Evolutionary conservation across 2,797 vertebrate species (phyloP).

Genomic region (Macropodus opercularis): DNA sequence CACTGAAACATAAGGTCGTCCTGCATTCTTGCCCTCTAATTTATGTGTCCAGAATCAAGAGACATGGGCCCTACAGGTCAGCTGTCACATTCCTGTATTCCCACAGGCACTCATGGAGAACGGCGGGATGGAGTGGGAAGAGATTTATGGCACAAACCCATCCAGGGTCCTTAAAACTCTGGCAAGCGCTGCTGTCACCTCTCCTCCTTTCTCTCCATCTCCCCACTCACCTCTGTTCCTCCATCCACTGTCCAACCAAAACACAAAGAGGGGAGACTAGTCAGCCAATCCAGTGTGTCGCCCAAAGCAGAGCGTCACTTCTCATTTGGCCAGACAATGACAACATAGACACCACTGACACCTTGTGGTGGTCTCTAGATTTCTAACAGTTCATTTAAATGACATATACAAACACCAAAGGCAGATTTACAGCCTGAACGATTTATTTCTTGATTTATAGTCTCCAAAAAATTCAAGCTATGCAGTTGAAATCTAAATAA

Average conservation of each 20-base stretch:
- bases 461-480: background rate
- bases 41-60: conserved; percentile 83
- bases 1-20: conserved; percentile 59
- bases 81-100: conserved; percentile 85
- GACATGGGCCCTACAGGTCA: conserved; percentile 83
- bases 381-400: background rate
- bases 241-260: conserved; percentile 60
- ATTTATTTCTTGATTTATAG: conserved; percentile 11
- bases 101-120: conserved; percentile 84
- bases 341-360: conserved; percentile 83
- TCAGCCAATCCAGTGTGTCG: conserved; percentile 59
- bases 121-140: conserved; percentile 76
- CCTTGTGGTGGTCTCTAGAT: conserved; percentile 70
- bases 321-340: conserved; percentile 47
- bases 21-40: conserved; percentile 80
- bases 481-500: background rate
- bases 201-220: conserved; percentile 51
- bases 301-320: conserved; percentile 51
- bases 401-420: conserved; percentile 26
- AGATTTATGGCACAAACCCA: conserved; percentile 84
- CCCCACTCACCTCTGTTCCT: conserved; percentile 48
- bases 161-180: conserved; percentile 81
- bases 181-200: conserved; percentile 69
- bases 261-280: conserved; percentile 24
- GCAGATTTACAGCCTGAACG: conserved; percentile 44